These are phyloP conservation scores for Drosophila paulistorum DNA, from an alignment of 1,140 invertebrate genomes.

Conservation along the genomic window DNA sequence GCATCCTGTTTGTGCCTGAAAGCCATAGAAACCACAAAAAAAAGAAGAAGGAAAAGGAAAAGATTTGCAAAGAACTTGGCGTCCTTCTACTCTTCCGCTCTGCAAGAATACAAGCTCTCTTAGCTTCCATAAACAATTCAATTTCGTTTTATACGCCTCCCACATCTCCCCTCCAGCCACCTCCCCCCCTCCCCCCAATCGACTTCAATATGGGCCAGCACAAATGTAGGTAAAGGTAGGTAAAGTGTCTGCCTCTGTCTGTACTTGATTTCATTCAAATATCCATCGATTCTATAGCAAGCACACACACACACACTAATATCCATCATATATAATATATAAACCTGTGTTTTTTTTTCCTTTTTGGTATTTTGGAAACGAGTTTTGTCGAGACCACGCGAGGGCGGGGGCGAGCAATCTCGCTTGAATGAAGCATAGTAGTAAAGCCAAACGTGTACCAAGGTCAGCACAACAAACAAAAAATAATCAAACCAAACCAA, in stretches of 20 bases:
- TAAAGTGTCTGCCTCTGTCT: conserved; percentile 40
- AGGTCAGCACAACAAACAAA: conserved; percentile 33
- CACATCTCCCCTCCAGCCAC: too few species aligned
- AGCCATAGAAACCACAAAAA: neutral
- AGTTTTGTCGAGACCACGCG: conserved; percentile 31
- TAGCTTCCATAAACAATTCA: neutral
- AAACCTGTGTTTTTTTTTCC: too few species aligned
- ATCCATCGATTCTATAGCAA: conserved; percentile 41
- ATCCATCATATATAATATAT: conserved; percentile 4
- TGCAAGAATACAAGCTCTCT: conserved; percentile 35
- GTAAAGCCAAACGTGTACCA: conserved; percentile 37
- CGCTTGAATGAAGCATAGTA: conserved; percentile 25
- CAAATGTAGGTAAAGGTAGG: conserved; percentile 46
- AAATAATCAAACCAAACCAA: conserved; percentile 3
- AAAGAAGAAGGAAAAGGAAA: conserved; percentile 9
- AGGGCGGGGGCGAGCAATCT: conserved; percentile 41
- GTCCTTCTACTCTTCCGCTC: conserved; percentile 76
- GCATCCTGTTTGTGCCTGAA: conserved; percentile 65
- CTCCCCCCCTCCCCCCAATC: too few species aligned
- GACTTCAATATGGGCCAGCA: conserved; percentile 39
- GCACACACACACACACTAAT: conserved; percentile 13
- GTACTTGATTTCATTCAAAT: conserved; percentile 71
- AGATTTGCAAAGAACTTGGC: conserved; percentile 44
- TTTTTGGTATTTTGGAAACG: conserved; percentile 16
- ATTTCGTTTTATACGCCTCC: conserved; percentile 6